These are phyloP conservation scores for Artibeus lituratus DNA, from an alignment of 2,797 vertebrate genomes.

Conservation along the genomic window DNA sequence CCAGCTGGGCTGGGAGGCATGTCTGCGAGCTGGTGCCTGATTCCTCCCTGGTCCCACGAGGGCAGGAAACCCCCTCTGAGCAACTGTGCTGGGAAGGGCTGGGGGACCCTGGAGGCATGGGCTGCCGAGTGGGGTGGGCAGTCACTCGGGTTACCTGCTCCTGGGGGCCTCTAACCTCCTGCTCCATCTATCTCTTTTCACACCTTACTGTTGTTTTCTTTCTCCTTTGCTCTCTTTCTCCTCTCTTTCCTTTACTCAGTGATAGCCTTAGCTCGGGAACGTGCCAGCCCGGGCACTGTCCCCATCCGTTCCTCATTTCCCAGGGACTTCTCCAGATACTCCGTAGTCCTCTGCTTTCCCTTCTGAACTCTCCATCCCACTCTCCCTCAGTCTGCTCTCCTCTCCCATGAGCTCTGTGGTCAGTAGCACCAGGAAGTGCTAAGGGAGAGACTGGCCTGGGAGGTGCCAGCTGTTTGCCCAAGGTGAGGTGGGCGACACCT, in stretches of 20 bases:
- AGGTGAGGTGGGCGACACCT: slow-evolving; percentile 19
- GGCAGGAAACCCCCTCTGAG: neutral
- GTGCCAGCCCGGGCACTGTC: neutral
- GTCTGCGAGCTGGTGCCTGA: neutral
- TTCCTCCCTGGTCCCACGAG: neutral
- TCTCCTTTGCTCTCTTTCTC: slow-evolving; percentile 68
- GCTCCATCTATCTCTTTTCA: neutral
- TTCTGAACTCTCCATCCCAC: neutral
- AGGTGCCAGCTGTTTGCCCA: slow-evolving; percentile 56
- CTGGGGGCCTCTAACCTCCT: neutral
- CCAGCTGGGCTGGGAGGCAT: neutral
- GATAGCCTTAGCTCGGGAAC: neutral
- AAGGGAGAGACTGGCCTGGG: neutral
- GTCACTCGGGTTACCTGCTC: neutral
- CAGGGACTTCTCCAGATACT: neutral
- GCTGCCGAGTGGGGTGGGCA: rapidly evolving
- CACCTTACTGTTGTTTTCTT: neutral
- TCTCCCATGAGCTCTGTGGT: neutral
- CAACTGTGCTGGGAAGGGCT: neutral
- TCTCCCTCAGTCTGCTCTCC: neutral
- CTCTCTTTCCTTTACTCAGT: slow-evolving; percentile 49
- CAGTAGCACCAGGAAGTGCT: slow-evolving; percentile 60
- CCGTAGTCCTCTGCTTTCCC: neutral
- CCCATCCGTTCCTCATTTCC: slow-evolving; percentile 25
- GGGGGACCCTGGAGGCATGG: rapidly evolving